These are phyloP conservation scores for Pasiphila rectangulata DNA, from an alignment of 2,888 invertebrate species.

Conservation along the genomic window DNA sequence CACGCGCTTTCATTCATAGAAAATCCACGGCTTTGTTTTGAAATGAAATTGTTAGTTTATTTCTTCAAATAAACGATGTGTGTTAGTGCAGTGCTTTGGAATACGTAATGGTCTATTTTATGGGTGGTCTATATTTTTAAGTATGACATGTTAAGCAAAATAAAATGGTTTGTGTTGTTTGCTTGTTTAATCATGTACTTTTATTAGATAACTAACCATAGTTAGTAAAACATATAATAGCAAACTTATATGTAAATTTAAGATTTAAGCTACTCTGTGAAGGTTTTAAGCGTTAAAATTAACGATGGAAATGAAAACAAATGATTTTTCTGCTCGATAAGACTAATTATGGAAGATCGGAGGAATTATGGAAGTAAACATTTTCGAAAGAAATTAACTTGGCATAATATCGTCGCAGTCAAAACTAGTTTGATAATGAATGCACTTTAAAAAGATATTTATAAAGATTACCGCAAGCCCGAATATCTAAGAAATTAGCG, in stretches of 20 bases:
- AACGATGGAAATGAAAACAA: no score
- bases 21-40: slow-evolving; percentile 71
- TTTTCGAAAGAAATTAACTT: no score
- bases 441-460: background rate
- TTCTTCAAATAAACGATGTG: slow-evolving; percentile 66
- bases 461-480: slow-evolving; percentile 2
- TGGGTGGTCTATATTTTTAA: slow-evolving; percentile 55
- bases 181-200: no score
- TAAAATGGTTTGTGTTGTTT: no score
- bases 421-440: background rate
- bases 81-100: slow-evolving; percentile 44
- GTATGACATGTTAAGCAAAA: background rate
- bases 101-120: slow-evolving; percentile 36
- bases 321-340: no score
- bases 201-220: no score
- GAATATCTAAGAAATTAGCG: slow-evolving; percentile 28
- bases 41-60: slow-evolving; percentile 74
- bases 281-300: no score
- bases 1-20: slow-evolving; percentile 74
- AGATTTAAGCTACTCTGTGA: no score
- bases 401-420: background rate
- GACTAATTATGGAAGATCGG: no score
- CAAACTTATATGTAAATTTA: no score
- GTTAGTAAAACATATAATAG: no score
- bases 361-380: no score